These are phyloP conservation scores for Pelodiscus sinensis DNA, from an alignment of 2,113 vertebrate species.

Conservation along the genomic window DNA sequence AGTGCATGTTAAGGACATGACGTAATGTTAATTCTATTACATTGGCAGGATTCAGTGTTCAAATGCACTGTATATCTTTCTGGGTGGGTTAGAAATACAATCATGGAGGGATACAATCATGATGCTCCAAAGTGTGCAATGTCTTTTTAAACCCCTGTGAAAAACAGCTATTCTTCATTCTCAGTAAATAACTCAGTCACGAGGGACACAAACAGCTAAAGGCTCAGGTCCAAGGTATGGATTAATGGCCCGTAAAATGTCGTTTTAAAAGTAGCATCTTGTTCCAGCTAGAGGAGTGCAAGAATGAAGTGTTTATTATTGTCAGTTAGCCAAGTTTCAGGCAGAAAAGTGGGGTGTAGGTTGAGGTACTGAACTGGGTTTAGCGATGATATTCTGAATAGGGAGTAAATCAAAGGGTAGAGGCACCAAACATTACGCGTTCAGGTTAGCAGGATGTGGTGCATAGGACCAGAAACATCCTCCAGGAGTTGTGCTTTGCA, in stretches of 20 bases:
- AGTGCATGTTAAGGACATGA: constrained; percentile 54
- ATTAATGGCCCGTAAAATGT: constrained; percentile 73
- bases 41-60: constrained; percentile 57
- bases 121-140: constrained; percentile 15
- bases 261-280: constrained; percentile 51
- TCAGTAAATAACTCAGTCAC: constrained; percentile 65
- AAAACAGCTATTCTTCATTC: constrained; percentile 47
- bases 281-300: constrained; percentile 33
- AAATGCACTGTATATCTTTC: constrained; percentile 69
- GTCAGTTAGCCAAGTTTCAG: constrained; percentile 49
- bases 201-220: constrained; percentile 60
- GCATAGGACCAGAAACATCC: not conserved
- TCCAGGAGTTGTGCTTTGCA: not conserved
- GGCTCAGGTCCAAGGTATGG: constrained; percentile 55
- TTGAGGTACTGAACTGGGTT: constrained; percentile 42
- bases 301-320: constrained; percentile 63
- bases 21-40: constrained; percentile 25
- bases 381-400: constrained; percentile 51
- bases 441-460: constrained; percentile 11
- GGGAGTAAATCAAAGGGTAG: constrained; percentile 61
- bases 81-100: constrained; percentile 67
- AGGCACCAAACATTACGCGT: not conserved
- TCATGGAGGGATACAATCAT: constrained; percentile 35
- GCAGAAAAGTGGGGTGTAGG: constrained; percentile 50
- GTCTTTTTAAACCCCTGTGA: constrained; percentile 17